A percentile compares a stretch with the other conserved stretches of the same genome.
Conservation (phyloP, 2,113 vertebrate species). For the Pristiophorus japonicus region DNA sequence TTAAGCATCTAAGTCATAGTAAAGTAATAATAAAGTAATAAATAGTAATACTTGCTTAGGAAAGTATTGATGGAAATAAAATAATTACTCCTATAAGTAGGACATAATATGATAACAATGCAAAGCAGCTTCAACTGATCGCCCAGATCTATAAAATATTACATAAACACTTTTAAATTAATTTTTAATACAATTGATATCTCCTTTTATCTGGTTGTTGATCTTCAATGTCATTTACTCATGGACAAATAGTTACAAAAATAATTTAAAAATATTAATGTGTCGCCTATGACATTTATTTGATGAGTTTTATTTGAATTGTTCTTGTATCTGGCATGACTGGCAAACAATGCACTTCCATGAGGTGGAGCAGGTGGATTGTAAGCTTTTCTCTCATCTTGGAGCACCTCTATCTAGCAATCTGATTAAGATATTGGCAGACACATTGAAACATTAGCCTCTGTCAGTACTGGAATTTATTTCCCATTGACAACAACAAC, state of each 20-base stretch:
- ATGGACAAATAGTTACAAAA: background rate
- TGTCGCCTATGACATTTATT: background rate
- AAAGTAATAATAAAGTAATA: background rate
- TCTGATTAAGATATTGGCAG: background rate
- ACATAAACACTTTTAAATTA: background rate
- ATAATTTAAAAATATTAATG: background rate
- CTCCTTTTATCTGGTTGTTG: background rate
- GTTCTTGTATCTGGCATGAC: no score
- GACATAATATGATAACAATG: background rate
- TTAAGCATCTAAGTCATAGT: background rate
- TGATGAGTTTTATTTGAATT: background rate
- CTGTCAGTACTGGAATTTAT: background rate
- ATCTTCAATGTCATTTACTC: background rate
- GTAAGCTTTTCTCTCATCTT: background rate
- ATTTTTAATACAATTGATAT: background rate
- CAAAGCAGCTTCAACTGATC: background rate
- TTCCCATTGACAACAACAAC: background rate
- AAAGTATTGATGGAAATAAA: slow-evolving; percentile 14
- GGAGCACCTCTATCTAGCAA: background rate
- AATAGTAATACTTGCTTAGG: background rate
- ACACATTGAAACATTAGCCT: background rate
- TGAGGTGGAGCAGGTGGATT: slow-evolving; percentile 17
- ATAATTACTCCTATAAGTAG: background rate
- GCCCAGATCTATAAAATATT: background rate
- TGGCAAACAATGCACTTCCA: background rate